Base-by-base conservation (phyloP, 2,797 vertebrate genomes). In the Sebastes cheni region DNA sequence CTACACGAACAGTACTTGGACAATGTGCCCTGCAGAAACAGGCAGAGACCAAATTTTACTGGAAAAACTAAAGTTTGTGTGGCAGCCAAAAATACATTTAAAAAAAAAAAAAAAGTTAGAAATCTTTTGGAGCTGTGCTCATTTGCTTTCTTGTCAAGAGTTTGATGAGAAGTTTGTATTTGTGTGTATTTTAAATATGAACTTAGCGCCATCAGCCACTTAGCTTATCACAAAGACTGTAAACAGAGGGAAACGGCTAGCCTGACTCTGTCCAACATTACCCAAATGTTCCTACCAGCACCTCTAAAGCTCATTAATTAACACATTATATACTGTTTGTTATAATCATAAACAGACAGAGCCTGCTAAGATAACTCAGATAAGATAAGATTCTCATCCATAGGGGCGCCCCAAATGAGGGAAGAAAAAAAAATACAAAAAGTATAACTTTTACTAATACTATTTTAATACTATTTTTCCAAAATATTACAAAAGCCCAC, bases 11-110 rank as follows among this genome's bases (percentile, higher is more conserved):
- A 42, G 12, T 32, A 79, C n/a, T 56, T 66, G 59, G 58, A 67
- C 32, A 62, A 13, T 14, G 30, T 75, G 29, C 39, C 60, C 72
- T 46, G 42, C 42, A 55, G 67, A 72, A 79, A 42, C 42, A 78
- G 65, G 42, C 68, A 39, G 42, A 46, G 27, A 67, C 1, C 67
- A 39, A 30, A 39, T 68, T 71, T 62, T 75, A 50, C 20, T 58
- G 54, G 60, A 46, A 75, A 22, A 55, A 32, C 16, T 55, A 29
- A 27, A 39, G 27, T 14, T 67, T 69, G 42, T 73, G 36, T 29
- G 56, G 52, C 30, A 14, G 36, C 36, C 18, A 10, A 52, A 65
- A 34, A 61, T 46, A 1, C 16, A 13, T 66, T 12, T 60, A 12
- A 54, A 54, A 72, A 4, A 12, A 54, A 54, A 72, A 4, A 6